Conservation (phyloP, 2,888 invertebrate species). For the Agapostemon virescens region DNA sequence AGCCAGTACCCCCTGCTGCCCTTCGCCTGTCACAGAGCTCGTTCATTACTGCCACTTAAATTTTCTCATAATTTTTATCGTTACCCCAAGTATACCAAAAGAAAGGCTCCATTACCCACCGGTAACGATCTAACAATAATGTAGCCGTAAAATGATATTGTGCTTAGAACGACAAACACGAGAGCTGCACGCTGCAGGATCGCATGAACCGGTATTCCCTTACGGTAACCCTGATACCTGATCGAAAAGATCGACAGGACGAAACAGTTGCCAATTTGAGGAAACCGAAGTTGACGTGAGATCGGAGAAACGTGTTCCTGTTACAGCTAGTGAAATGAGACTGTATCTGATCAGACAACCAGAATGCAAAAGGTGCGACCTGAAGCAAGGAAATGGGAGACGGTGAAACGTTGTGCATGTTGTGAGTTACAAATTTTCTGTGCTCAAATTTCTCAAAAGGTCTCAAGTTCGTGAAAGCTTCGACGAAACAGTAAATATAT, state of each 20-base stretch:
- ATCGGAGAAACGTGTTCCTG: background rate
- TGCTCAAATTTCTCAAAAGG: too few species aligned
- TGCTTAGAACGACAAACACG: slow-evolving; percentile 7
- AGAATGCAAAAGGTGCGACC: too few species aligned
- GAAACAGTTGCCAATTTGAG: background rate
- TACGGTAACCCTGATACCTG: background rate
- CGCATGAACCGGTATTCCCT: background rate
- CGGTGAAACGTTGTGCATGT: too few species aligned
- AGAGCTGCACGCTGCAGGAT: background rate
- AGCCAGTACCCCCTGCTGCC: background rate
- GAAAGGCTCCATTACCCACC: slow-evolving; percentile 21
- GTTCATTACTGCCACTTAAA: slow-evolving; percentile 44
- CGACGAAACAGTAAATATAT: too few species aligned
- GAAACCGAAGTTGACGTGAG: background rate
- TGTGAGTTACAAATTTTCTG: too few species aligned
- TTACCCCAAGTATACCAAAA: slow-evolving; percentile 22
- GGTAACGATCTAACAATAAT: slow-evolving; percentile 21
- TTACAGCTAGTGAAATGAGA: too few species aligned
- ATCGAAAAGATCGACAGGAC: background rate
- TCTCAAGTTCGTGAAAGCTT: too few species aligned
- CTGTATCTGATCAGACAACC: too few species aligned
- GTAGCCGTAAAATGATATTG: background rate
- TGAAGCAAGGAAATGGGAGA: too few species aligned
- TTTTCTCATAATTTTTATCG: slow-evolving; percentile 52
- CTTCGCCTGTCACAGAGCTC: slow-evolving; percentile 6